Base-by-base conservation (phyloP, 2,888 invertebrate genomes). In the Acleris sparsana region DNA sequence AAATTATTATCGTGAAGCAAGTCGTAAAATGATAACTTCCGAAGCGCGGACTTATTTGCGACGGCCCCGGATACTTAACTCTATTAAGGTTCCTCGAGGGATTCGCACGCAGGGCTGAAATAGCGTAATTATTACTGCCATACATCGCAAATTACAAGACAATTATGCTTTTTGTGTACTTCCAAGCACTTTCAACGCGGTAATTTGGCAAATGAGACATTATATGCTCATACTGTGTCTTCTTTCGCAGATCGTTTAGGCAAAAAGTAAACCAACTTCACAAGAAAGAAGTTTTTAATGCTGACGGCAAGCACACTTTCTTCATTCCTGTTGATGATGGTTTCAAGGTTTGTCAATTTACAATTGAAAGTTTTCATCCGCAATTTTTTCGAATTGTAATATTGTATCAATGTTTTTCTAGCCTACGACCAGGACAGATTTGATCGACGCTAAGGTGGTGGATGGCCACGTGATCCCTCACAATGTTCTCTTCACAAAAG, bases 261-360 rank as follows among this genome's bases (percentile, higher is more conserved):
- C 95, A 96, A 77, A 95, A 96, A 83, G 95, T 97, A 69, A 93
- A 94, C 76, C 92, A 95, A 73, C 94, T 95, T 74, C 94, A 95
- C 73, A 97, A 96, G 87, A 94, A 95, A 79, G 94, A 95, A 66
- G 94, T 97, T 53, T 97, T 96, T 85, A 95, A 94, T 76, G 94
- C 95, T 43, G 95, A 96, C 72, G 97, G 97, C 57, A 94, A 95
- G 68, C 96, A 96, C 84, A 98, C 98, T 17, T 98, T 97, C 88
- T 97, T 98, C 82, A 96, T 98, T 75, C 98, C 98, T 7, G 95
- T 98, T 52, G 97, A 98, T 86, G 96, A 97, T 83, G 97, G 97
- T 67, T 97, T 97, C 78, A 96, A 96, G 94, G 97, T 97, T 48
- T 22, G 52, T 62, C 3, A 33, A 46, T 43, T 43, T 25, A 60